phyloP scores from a whole-genome alignment of 2,113 vertebrate species.

The Cavia porcellus region DNA sequence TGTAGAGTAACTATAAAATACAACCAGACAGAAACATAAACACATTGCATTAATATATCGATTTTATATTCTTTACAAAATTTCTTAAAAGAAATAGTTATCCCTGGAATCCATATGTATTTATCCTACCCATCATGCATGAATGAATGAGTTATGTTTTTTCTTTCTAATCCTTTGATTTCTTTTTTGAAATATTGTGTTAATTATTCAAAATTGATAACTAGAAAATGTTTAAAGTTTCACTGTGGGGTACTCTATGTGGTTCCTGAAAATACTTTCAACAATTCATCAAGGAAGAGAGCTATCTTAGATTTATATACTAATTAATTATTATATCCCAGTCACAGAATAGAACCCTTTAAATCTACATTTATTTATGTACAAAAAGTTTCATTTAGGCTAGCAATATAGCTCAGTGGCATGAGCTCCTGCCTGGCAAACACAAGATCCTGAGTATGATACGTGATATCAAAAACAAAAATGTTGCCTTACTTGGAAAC shows the following conservation, averaged over 20 bases:
- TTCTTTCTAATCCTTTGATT: background rate
- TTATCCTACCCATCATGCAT: background rate
- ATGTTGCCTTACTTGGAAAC: background rate
- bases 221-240: background rate
- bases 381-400: background rate
- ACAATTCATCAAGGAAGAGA: background rate
- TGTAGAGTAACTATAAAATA: background rate
- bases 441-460: too few relatives aligned
- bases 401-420: too few relatives aligned
- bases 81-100: background rate
- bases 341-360: background rate
- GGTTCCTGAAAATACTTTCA: background rate
- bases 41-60: background rate
- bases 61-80: background rate
- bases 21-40: background rate
- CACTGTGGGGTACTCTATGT: background rate
- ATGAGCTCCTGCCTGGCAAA: too few relatives aligned
- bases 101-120: background rate
- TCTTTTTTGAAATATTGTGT: background rate
- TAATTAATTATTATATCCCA: background rate
- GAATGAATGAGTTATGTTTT: background rate
- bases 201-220: slow-evolving; percentile 12
- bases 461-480: background rate
- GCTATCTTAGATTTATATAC: background rate
- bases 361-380: background rate